These are phyloP conservation scores for Chymomyza amoena DNA, from an alignment of 2,888 invertebrate genomes.

Conservation along the genomic window DNA sequence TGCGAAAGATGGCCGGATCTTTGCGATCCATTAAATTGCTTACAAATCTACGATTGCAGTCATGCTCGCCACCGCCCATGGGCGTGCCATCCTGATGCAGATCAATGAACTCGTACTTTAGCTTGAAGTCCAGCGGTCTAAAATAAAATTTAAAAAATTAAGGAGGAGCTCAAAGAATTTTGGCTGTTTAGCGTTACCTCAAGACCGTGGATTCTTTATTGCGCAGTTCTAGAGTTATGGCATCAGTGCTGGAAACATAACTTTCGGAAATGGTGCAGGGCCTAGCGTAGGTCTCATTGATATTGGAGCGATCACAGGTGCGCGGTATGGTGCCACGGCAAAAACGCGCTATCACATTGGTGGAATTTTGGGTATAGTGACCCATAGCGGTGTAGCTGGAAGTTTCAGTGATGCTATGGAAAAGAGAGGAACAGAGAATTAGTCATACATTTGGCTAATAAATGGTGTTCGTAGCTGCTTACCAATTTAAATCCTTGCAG, in stretches of 20 bases:
- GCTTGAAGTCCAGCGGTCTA: slow-evolving; percentile 90
- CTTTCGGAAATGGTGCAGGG: slow-evolving; percentile 90
- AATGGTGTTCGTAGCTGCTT: slow-evolving; percentile 71
- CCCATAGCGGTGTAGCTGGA: slow-evolving; percentile 48
- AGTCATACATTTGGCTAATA: slow-evolving; percentile 15
- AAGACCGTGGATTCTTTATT: slow-evolving; percentile 90
- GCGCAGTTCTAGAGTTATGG: slow-evolving; percentile 88
- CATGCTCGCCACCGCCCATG: slow-evolving; percentile 84
- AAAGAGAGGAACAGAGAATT: neutral
- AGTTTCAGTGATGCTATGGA: slow-evolving; percentile 45
- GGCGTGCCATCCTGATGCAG: slow-evolving; percentile 91
- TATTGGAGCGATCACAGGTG: slow-evolving; percentile 89
- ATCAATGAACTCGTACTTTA: slow-evolving; percentile 93
- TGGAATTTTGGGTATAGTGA: slow-evolving; percentile 83
- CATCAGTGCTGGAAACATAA: slow-evolving; percentile 89
- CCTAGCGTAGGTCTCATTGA: slow-evolving; percentile 81
- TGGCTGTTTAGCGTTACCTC: slow-evolving; percentile 80
- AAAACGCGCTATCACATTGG: slow-evolving; percentile 88
- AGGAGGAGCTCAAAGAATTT: neutral
- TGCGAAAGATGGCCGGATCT: slow-evolving; percentile 87
- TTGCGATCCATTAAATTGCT: slow-evolving; percentile 81
- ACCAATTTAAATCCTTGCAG: slow-evolving; percentile 91
- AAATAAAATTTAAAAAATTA: neutral
- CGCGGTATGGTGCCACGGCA: slow-evolving; percentile 90
- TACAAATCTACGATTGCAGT: slow-evolving; percentile 88